Base-by-base conservation (phyloP, 2,113 vertebrate genomes). In the Probosciger aterrimus region DNA sequence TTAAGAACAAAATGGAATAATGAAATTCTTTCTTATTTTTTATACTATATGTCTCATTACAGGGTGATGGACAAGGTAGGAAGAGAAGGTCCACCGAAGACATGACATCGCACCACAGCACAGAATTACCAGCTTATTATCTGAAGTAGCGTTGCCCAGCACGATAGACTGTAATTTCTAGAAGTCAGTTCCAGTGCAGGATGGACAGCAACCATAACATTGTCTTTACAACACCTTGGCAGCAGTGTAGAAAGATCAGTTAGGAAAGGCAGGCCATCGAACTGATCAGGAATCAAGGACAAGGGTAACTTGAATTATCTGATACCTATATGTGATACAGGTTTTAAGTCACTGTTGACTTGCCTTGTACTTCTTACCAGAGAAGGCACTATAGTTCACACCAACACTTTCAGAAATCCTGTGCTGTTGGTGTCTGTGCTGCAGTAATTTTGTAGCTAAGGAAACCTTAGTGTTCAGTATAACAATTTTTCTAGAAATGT, bases 61-160 rank as follows among this genome's bases (percentile, higher is more conserved):
- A 71, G 59, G 12, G 17, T 59, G 31, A 69, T 20, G 57, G 37
- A 52, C 15, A 30, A 79, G 28, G 25, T 64, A 68, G 44, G 31
- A 77, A 59, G 9, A 86, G 46, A 88, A 83, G 43, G 25, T 41
- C 27, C 53, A 41, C 43, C 31, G 43, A 17, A 70, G 63, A 68
- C 25, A 62, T 23, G 10, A 53, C 59, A 57, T 64, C 10, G 52
- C 25, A 78, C 19, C 59, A 82, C 31, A 62, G 52, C 43, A 63
- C 37, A 46, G 46, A 53, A 55, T n/a, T 70, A 71, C 52, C 49
- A 33, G 31, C 55, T 57, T 57, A 57, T 14, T 33, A 65, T 10
- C 35, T 2, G 0, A 76, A 77, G n/a, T 9, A 76, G 17, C 0
- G 0, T 50, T 81, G 27, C 31, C 57, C 1, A 1, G 22, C 19